Evolutionary conservation across 2,113 vertebrate genomes (phyloP).

Genomic region (Phylloscopus trochilus): DNA sequence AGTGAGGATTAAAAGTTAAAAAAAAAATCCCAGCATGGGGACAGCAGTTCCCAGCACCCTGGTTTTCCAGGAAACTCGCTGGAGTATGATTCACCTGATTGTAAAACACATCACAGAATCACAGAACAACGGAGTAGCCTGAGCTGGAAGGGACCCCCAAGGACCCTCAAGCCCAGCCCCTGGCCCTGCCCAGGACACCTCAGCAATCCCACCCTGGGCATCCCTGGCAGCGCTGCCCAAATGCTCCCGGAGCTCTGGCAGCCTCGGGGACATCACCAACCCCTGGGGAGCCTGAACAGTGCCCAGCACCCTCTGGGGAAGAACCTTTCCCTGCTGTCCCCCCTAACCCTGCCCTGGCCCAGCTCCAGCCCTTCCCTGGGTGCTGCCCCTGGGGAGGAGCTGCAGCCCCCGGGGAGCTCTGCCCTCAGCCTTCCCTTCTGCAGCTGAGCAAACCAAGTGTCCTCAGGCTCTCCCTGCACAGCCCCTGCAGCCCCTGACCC

Average conservation of each 20-base stretch:
- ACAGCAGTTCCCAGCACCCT: background rate
- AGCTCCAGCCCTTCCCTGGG: background rate
- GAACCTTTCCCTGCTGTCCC: no score
- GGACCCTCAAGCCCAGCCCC: accelerated
- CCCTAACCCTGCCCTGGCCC: accelerated
- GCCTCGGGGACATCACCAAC: background rate
- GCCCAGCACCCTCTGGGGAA: background rate
- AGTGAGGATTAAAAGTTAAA: background rate
- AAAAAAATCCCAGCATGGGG: background rate
- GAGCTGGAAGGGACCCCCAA: accelerated
- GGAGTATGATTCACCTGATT: background rate
- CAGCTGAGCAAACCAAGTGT: no score
- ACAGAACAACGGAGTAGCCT: background rate
- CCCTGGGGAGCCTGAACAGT: background rate
- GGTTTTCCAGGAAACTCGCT: background rate
- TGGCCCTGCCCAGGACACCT: background rate
- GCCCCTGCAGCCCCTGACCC: no score
- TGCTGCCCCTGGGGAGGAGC: background rate
- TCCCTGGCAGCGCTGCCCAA: background rate
- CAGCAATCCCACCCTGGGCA: background rate
- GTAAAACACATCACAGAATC: background rate
- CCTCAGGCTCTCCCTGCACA: no score
- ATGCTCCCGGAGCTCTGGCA: background rate
- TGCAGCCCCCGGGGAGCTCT: background rate
- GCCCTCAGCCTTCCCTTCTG: background rate